Evolutionary conservation across 2,113 vertebrate species (phyloP).

Genomic region (Tragelaphus strepsiceros): DNA sequence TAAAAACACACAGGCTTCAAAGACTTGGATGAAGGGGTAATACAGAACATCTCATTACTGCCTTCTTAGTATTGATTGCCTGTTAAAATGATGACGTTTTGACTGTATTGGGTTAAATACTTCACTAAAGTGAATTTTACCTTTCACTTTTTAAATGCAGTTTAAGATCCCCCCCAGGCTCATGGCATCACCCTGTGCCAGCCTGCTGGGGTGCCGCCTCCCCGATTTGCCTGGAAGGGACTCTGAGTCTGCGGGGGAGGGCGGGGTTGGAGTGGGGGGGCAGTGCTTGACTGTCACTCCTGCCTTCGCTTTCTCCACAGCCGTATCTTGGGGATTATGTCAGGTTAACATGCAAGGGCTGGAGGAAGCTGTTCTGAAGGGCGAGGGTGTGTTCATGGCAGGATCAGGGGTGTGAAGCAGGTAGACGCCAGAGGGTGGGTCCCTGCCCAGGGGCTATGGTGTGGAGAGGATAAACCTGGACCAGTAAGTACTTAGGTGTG

Average conservation of each 20-base stretch:
- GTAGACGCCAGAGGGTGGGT: not conserved
- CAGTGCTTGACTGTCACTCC: accelerated
- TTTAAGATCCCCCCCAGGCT: accelerated
- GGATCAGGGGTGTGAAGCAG: not conserved
- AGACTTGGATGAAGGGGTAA: accelerated
- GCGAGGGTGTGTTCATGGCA: not conserved
- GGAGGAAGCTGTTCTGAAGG: not conserved
- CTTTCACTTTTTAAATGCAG: no score
- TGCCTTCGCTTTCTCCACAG: accelerated
- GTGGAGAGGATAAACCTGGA: not conserved
- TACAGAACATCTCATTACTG: accelerated
- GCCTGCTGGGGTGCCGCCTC: not conserved
- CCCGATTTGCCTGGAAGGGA: not conserved
- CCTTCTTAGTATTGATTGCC: accelerated
- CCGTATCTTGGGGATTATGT: not conserved
- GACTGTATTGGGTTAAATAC: not conserved
- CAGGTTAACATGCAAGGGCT: accelerated
- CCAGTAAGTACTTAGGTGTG: not conserved
- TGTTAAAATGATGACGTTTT: accelerated
- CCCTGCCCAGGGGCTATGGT: accelerated
- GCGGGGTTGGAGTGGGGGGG: not conserved
- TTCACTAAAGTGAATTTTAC: not conserved
- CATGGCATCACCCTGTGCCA: accelerated
- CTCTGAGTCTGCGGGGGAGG: not conserved
- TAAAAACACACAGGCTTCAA: accelerated